A percentile compares a stretch with the other conserved stretches of the same genome.
Conservation (phyloP, 1,140 invertebrate genomes). For the Anoplophora glabripennis region DNA sequence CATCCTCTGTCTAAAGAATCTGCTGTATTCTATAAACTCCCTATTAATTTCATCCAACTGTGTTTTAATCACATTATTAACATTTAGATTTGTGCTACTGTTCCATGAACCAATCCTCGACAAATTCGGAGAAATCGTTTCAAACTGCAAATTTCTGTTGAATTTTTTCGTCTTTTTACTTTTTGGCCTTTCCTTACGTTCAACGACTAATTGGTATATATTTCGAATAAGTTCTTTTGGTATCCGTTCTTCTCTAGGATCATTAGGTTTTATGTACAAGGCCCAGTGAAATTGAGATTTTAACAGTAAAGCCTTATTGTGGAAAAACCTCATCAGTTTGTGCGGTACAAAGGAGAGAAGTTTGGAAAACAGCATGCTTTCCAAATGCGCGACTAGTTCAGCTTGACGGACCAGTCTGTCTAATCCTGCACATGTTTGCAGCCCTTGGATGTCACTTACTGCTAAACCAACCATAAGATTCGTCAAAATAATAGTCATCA, state of each 20-base stretch:
- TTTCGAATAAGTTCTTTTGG: conserved; percentile 70
- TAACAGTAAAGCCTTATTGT: conserved; percentile 67
- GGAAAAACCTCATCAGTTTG: conserved; percentile 61
- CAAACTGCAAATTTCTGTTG: conserved; percentile 5
- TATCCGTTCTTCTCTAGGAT: conserved; percentile 72
- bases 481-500: conserved; percentile 81
- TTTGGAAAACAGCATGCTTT: conserved; percentile 76
- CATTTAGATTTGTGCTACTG: conserved; percentile 12
- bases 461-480: conserved; percentile 83
- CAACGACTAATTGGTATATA: conserved; percentile 69
- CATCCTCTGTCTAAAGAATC: conserved; percentile 19
- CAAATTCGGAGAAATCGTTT: conserved; percentile 42
- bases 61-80: not conserved
- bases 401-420: conserved; percentile 77
- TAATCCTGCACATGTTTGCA: conserved; percentile 76
- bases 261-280: conserved; percentile 72
- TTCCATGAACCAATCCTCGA: conserved; percentile 43
- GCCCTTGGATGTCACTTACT: conserved; percentile 79
- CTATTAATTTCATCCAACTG: conserved; percentile 20
- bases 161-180: conserved; percentile 46
- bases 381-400: conserved; percentile 73
- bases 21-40: conserved; percentile 22
- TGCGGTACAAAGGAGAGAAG: conserved; percentile 64
- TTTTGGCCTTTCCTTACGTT: conserved; percentile 59
- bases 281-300: conserved; percentile 68